Base-by-base conservation (phyloP, 2,888 invertebrate species). In the Trichacis sp. region DNA sequence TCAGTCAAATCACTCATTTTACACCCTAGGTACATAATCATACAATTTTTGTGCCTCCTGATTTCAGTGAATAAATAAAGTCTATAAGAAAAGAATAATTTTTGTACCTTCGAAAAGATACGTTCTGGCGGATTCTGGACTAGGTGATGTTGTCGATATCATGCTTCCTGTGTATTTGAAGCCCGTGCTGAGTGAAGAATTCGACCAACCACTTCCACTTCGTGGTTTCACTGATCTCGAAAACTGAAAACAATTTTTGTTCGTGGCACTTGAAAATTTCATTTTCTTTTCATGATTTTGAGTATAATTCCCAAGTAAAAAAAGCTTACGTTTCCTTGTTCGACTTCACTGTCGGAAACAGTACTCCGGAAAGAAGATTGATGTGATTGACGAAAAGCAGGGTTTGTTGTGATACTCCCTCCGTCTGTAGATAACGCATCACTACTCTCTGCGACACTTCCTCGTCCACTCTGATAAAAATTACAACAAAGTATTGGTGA, bases 321-420 rank as follows among this genome's bases (percentile, higher is more conserved):
- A n/a, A 33, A 6, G 14, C 91, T 91, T 90, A 95, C 94, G 88
- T 93, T 93, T 85, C 92, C 90, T 84, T 93, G 91, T 86, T 94
- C 93, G 83, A 94, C 93, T 88, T 97, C 97, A 81, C 95, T 96
- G 86, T 97, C 97, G 76, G 96, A 97, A 79, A 96, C 93, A 75
- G 96, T 94, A 77, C 95, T 95, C 82, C 96, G 91, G 88, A 94
- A 92, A 45, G 87, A 87, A 77, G 89, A 88, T 77, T 93, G 91
- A 85, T 91, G 89, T 89, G 92, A 78, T 87, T 87, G 84, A 88
- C 90, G 85, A 88, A 88, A 92, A 78, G 92, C 91, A 75, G 93
- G 90, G 86, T 92, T 92, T 81, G 91, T 92, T 77, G 93, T 92
- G 86, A 93, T 92, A 83, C 92, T 93, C 81, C 93, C 93, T 77